Evolutionary conservation across 2,888 invertebrate genomes (phyloP).

Genomic region (Polylopha cassiicola): DNA sequence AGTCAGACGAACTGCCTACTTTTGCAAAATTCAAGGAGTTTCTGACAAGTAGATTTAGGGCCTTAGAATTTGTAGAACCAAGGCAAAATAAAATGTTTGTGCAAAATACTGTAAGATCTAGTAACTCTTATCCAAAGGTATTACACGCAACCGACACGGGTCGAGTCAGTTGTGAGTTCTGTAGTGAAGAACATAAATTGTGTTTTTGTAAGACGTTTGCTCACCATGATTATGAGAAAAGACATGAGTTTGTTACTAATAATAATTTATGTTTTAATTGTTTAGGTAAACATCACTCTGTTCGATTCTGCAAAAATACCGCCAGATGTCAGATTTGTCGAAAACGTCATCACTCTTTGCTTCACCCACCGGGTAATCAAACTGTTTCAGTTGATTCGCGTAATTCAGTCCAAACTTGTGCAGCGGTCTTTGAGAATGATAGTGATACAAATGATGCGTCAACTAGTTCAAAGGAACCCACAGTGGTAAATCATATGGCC

Average conservation of each 20-base stretch:
- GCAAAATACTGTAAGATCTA: not conserved
- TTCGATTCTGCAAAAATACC: not conserved
- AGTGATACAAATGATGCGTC: too few relatives aligned
- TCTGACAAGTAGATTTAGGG: not conserved
- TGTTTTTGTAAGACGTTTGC: slow-evolving; percentile 6
- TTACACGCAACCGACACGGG: not conserved
- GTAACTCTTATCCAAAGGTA: not conserved
- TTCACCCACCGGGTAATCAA: too few relatives aligned
- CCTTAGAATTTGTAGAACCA: slow-evolving; percentile 5
- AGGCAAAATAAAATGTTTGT: not conserved
- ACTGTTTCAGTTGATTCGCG: too few relatives aligned
- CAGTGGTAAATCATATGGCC: too few relatives aligned
- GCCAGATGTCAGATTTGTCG: slow-evolving; percentile 4
- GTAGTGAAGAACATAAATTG: not conserved
- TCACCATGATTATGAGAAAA: not conserved
- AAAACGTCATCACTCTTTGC: slow-evolving; percentile 5
- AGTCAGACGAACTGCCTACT: not conserved
- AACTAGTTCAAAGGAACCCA: too few relatives aligned
- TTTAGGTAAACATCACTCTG: slow-evolving; percentile 3
- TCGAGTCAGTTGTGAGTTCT: not conserved
- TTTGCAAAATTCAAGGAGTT: not conserved
- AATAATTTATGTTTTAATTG: slow-evolving; percentile 5
- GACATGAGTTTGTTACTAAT: slow-evolving; percentile 4
- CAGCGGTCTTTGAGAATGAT: too few relatives aligned
- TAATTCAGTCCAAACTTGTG: too few relatives aligned